phyloP scores from a whole-genome alignment of 2,797 vertebrate genomes.

The Limosa lapponica region DNA sequence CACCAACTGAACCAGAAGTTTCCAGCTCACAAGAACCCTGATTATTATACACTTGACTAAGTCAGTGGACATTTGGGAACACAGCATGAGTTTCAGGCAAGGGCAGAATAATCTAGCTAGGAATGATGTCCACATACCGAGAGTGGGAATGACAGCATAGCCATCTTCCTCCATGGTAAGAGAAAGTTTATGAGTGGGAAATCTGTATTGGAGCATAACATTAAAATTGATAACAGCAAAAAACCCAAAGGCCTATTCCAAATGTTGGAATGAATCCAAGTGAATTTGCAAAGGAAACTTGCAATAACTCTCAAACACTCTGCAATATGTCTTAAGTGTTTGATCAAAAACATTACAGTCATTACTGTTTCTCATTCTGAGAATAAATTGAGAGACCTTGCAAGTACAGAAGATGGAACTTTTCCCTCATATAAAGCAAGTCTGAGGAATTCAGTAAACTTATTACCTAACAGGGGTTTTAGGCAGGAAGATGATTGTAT shows the following conservation, averaged over 20 bases:
- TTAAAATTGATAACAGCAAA: neutral
- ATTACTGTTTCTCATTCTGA: neutral
- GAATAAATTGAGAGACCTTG: neutral
- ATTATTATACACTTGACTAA: neutral
- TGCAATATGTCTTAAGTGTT: neutral
- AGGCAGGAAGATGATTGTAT: neutral
- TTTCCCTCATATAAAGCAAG: neutral
- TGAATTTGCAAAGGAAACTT: neutral
- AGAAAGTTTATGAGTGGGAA: neutral
- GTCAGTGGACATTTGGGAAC: neutral
- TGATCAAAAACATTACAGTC: constrained; percentile 9
- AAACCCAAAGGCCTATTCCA: neutral
- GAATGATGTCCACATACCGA: neutral
- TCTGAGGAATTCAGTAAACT: neutral
- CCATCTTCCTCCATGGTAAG: neutral
- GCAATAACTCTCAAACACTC: neutral
- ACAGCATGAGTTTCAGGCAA: neutral
- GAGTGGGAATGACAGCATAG: neutral
- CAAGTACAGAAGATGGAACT: neutral
- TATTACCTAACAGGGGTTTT: neutral
- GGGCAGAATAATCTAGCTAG: neutral
- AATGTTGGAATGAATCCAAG: neutral
- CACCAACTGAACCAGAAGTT: neutral
- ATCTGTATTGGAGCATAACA: neutral
- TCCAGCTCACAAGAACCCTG: neutral